Conservation (phyloP, 2,888 invertebrate species). For the Subacronicta megacephala region DNA sequence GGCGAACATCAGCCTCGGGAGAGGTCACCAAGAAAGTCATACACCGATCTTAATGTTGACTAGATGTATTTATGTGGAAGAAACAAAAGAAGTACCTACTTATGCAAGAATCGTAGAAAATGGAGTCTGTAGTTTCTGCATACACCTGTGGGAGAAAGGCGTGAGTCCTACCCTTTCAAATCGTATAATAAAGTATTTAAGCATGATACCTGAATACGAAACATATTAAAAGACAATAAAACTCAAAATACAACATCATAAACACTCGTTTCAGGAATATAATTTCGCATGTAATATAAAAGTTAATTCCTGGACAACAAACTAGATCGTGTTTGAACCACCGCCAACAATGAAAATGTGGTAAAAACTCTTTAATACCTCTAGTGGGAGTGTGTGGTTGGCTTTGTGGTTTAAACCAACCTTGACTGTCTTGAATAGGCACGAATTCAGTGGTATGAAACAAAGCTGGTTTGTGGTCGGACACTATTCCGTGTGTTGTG, state of each 20-base stretch:
- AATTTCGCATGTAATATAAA: slow-evolving; percentile 4
- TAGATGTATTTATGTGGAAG: too few species aligned
- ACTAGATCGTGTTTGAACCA: slow-evolving; percentile 29
- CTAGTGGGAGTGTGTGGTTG: slow-evolving; percentile 28
- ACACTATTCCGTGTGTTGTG: slow-evolving; percentile 54
- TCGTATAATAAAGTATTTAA: too few species aligned
- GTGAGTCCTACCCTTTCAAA: too few species aligned
- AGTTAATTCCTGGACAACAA: slow-evolving; percentile 31
- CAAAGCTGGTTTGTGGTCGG: slow-evolving; percentile 51
- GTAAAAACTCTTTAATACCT: slow-evolving; percentile 29
- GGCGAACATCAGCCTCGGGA: too few species aligned
- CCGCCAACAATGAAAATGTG: slow-evolving; percentile 31
- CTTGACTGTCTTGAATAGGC: slow-evolving; percentile 41
- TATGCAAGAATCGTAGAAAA: too few species aligned
- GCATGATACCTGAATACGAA: neutral
- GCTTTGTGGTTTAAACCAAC: slow-evolving; percentile 32
- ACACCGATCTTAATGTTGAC: too few species aligned
- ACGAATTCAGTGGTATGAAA: slow-evolving; percentile 47
- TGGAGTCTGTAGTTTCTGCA: too few species aligned
- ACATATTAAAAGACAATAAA: neutral
- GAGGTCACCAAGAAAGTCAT: too few species aligned
- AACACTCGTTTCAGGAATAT: slow-evolving; percentile 13
- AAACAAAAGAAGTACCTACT: too few species aligned
- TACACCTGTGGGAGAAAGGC: too few species aligned
- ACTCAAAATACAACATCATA: slow-evolving; percentile 11